Evolutionary conservation across 2,888 invertebrate genomes (phyloP), one percentile per base, ranked within the genome.

Genomic region (Agriopis leucophaearia): DNA sequence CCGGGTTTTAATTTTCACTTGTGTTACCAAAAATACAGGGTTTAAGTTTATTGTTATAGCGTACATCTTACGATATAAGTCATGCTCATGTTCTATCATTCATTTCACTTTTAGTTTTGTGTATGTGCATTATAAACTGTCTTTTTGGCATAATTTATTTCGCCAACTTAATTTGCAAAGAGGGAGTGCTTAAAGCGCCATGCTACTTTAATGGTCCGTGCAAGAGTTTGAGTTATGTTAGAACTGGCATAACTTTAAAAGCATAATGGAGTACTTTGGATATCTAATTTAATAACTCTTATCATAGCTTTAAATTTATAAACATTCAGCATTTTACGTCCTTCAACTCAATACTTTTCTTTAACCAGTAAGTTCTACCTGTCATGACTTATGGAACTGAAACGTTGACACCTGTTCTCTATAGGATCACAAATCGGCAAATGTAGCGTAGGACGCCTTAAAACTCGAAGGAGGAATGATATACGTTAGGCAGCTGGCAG

Each of bases 161-260:
- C 36, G 63, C 16, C 57, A 73, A 75, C 72, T 75, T 69, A 71
- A 75, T 73, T 75, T 71, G 68, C 71, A 66, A 73, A 69, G 71
- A 74, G 74, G 71, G 71, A 72, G 65, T 72, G 68, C 64, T 72
- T 69, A 72, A 64, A 74, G 60, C 69, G 70, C 59, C 66, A 72
- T 72, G 74, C 67, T 72, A 71, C 73, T 65, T 67, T 72, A 75
- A 75, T 75, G 71, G 69, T 54, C 69, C 68, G 69, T 72, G 69
- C 63, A 66, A 70, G 57, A 73, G 66, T 73, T 75, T 71, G 72
- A 72, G 69, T 72, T 72, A 75, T 72, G 73, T 71, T 70, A 27
- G 27, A 27, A 27, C 27, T 27, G 52, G 35, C 62, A 68, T 70
- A 70, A 74, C 64, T 74, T 74, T 66, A 50, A 65, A 70, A 60